Base-by-base conservation (phyloP, 2,797 vertebrate genomes). In the Chelonia mydas region DNA sequence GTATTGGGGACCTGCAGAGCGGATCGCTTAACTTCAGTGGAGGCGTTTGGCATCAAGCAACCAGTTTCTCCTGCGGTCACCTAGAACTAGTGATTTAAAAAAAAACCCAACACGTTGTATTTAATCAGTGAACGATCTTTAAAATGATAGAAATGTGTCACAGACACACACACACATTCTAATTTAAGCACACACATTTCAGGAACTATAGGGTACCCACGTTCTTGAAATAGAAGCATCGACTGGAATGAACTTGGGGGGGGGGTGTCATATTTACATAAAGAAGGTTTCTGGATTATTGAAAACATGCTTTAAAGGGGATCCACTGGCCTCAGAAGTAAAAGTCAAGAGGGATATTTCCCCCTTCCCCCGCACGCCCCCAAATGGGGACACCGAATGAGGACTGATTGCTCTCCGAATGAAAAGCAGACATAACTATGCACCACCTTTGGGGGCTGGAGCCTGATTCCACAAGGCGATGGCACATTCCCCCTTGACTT, bases 361-460 rank as follows among this genome's bases (percentile, higher is more conserved):
- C 9, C 27, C 76, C 72, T 83, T 17, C 5, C 37, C 6, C 12
- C 12, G 37, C 55, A 55, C 17, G 33, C n/a, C 47, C 45, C 59
- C 45, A 27, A 2, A 11, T 16, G 16, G 0, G 1, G 16, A 1
- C 54, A n/a, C 33, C 2, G 2, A 11, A 10, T 47, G 12, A 19
- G 74, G 51, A 45, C 17, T 1, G 51, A 6, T 59, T 27, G 57
- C 57, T 59, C 28, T 31, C 31, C 28, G 11, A 15, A 59, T 31
- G 28, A 59, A 59, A 31, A 33, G 28, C 57, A 31, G 55, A 11
- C 12, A 57, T 28, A 27, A 28, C 28, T 5, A 3, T 27, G 27
- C 55, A 57, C 11, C 55, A 59, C 1, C 57, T 59, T 12, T 59
- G 57, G 31, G 55, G 68, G 4, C 83, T 68, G 8, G 19, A 57